Conservation (phyloP, 2,888 invertebrate species). For the Hoplodrina ambigua region DNA sequence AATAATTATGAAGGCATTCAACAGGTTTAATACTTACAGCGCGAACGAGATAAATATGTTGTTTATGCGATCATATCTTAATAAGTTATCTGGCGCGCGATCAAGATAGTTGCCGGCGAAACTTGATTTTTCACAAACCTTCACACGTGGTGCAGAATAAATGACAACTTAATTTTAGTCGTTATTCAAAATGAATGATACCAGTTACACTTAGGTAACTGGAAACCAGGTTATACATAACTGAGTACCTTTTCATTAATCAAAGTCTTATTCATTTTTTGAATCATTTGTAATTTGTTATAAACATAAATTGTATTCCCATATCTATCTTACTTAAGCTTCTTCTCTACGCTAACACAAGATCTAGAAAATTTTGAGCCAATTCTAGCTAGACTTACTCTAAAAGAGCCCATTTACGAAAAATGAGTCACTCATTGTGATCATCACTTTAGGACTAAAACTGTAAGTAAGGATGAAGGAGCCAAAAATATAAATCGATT, state of each 20-base stretch:
- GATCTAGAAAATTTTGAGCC: background rate
- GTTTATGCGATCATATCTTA: conserved; percentile 43
- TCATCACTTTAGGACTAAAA: background rate
- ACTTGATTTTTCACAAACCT: conserved; percentile 46
- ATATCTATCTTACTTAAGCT: background rate
- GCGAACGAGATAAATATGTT: conserved; percentile 40
- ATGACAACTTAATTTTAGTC: conserved; percentile 33
- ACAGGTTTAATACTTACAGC: conserved; percentile 31
- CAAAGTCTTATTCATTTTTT: conserved; percentile 7
- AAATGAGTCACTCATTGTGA: conserved; percentile 7
- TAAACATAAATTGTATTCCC: no score
- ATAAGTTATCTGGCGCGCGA: conserved; percentile 26
- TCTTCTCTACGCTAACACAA: background rate
- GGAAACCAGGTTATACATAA: conserved; percentile 14
- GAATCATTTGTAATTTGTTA: background rate
- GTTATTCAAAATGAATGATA: conserved; percentile 33
- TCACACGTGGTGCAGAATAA: conserved; percentile 21
- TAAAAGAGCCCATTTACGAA: background rate
- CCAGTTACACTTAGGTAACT: conserved; percentile 14
- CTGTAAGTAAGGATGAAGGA: background rate
- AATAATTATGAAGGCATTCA: conserved; percentile 5
- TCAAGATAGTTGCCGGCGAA: conserved; percentile 29
- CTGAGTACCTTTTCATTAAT: conserved; percentile 32
- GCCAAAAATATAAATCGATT: conserved; percentile 45
- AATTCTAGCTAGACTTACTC: no score